These are phyloP conservation scores for Oncopodura yosiiana DNA, from an alignment of 1,140 invertebrate genomes.

Conservation along the genomic window DNA sequence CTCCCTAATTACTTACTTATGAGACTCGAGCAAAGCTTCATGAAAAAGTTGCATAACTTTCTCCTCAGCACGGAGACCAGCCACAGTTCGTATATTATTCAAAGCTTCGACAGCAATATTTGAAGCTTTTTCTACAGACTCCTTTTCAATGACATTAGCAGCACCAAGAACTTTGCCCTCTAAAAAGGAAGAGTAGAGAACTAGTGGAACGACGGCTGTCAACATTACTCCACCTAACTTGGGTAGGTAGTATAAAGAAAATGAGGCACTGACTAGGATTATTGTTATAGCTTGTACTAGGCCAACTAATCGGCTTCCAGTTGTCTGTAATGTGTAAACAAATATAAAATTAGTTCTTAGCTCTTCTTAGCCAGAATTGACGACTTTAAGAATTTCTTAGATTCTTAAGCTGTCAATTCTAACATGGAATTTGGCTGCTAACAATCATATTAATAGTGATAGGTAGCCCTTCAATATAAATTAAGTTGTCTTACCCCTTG, in stretches of 20 bases:
- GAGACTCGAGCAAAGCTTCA: constrained; percentile 31
- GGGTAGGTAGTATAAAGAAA: constrained; percentile 62
- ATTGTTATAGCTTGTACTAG: constrained; percentile 58
- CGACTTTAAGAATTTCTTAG: too few species aligned
- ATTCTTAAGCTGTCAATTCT: too few species aligned
- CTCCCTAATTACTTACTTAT: too few species aligned
- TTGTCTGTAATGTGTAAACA: constrained; percentile 54
- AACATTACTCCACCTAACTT: constrained; percentile 58
- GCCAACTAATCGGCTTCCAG: constrained; percentile 59
- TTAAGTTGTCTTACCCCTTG: constrained; percentile 38
- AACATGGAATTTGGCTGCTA: too few species aligned
- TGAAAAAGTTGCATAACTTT: constrained; percentile 40
- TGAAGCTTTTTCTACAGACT: constrained; percentile 35
- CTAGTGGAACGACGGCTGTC: constrained; percentile 51
- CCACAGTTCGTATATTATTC: constrained; percentile 49
- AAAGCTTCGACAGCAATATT: constrained; percentile 45
- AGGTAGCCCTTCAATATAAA: background rate
- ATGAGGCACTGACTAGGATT: constrained; percentile 48
- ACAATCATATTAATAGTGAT: too few species aligned
- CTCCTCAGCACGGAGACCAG: constrained; percentile 43
- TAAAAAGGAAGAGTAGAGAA: constrained; percentile 38
- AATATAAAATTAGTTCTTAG: background rate
- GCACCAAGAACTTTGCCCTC: constrained; percentile 34
- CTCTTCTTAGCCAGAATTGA: too few species aligned
- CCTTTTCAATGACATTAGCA: constrained; percentile 38